These are phyloP conservation scores for Calosoma granatense DNA, from an alignment of 1,140 invertebrate genomes.

Conservation along the genomic window DNA sequence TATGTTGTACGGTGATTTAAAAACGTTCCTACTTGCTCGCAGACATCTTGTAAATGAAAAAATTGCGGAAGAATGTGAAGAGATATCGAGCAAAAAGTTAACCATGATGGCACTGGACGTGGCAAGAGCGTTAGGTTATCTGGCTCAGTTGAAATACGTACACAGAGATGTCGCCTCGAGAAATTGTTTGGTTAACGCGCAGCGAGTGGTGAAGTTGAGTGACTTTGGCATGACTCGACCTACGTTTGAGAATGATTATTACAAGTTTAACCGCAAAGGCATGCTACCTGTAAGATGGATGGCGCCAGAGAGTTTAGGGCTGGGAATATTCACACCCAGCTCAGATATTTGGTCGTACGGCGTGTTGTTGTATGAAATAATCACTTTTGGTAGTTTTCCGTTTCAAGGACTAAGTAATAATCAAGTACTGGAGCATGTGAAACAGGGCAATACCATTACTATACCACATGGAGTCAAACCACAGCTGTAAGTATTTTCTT, in stretches of 20 bases:
- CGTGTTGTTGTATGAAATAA: conserved; percentile 73
- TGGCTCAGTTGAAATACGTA: conserved; percentile 70
- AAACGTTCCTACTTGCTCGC: conserved; percentile 75
- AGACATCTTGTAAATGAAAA: conserved; percentile 67
- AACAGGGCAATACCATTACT: conserved; percentile 55
- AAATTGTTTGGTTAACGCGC: conserved; percentile 80
- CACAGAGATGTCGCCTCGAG: conserved; percentile 79
- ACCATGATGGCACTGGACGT: conserved; percentile 82
- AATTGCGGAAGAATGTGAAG: conserved; percentile 56
- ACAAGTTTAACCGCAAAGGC: conserved; percentile 74
- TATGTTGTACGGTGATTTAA: conserved; percentile 86
- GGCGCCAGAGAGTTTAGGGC: conserved; percentile 69
- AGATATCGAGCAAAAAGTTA: conserved; percentile 65
- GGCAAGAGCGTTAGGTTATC: conserved; percentile 71
- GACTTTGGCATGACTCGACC: conserved; percentile 90
- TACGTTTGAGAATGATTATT: conserved; percentile 82
- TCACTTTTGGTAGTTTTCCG: conserved; percentile 80
- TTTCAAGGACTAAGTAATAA: conserved; percentile 78
- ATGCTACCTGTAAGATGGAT: conserved; percentile 91
- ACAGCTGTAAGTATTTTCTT: conserved; percentile 55
- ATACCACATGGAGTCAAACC: conserved; percentile 65
- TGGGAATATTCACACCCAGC: conserved; percentile 74
- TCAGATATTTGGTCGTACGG: conserved; percentile 84
- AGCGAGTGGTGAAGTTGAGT: conserved; percentile 73
- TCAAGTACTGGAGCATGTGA: conserved; percentile 73